Conservation (phyloP, 2,113 vertebrate species). For the Panthera tigris region DNA sequence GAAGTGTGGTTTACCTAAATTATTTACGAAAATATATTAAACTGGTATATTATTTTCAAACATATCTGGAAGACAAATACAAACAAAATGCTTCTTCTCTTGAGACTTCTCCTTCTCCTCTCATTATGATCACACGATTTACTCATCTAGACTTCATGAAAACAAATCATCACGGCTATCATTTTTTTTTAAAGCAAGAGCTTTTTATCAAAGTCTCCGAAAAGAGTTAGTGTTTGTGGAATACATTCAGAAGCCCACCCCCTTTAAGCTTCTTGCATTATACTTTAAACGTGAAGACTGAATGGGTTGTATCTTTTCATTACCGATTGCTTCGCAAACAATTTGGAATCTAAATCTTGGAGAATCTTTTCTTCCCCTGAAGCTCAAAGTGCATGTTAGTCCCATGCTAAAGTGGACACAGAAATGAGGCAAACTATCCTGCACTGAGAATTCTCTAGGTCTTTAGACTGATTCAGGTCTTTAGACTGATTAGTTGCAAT, state of each 20-base stretch:
- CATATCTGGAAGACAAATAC: not conserved
- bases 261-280: not conserved
- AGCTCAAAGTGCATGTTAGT: not conserved
- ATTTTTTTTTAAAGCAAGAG: conserved; percentile 45
- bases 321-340: not conserved
- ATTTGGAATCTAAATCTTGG: not conserved
- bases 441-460: not conserved
- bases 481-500: not conserved
- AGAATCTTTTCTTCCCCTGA: not conserved
- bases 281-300: not conserved
- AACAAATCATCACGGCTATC: conserved; percentile 6
- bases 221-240: not conserved
- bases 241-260: not conserved
- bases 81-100: conserved; percentile 29
- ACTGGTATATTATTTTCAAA: not conserved
- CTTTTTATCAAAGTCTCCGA: conserved; percentile 23
- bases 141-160: not conserved
- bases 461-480: not conserved
- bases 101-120: not conserved
- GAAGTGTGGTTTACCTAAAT: not conserved
- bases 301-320: not conserved
- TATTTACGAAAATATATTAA: not conserved
- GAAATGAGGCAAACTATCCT: not conserved
- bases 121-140: not conserved
- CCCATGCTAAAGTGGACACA: not conserved